Evolutionary conservation across 2,888 invertebrate species (phyloP).

Genomic region (Megalurothrips usitatus): DNA sequence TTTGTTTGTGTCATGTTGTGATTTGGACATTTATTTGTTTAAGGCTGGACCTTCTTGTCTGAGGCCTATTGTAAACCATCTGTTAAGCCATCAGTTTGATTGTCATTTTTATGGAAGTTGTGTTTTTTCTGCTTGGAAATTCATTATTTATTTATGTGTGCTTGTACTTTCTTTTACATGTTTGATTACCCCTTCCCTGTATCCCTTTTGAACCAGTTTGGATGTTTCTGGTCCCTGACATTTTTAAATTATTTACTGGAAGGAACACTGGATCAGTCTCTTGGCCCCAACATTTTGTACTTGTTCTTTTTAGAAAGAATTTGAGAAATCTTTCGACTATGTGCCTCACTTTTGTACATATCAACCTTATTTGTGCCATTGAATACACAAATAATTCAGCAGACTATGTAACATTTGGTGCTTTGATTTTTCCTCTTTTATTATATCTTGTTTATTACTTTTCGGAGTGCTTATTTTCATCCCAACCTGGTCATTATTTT

Average conservation of each 20-base stretch:
- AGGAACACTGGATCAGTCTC: no score
- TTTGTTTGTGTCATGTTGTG: no score
- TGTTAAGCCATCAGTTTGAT: not conserved
- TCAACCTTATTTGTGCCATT: not conserved
- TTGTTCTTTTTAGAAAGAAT: no score
- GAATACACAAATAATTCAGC: not conserved
- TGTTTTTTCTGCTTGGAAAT: not conserved
- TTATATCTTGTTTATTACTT: not conserved
- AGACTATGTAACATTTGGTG: not conserved
- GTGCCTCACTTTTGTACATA: slow-evolving; percentile 1
- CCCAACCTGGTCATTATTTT: no score
- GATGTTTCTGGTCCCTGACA: not conserved
- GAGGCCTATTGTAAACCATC: not conserved
- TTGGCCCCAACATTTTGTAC: no score
- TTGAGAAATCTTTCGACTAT: not conserved
- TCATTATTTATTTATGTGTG: not conserved
- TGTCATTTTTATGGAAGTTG: not conserved
- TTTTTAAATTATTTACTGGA: no score
- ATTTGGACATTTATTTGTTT: no score
- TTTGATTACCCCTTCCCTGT: not conserved
- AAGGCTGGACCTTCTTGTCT: not conserved
- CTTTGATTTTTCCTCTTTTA: not conserved
- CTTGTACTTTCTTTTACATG: not conserved
- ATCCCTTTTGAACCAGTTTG: not conserved
- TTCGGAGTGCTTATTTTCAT: not conserved